Evolutionary conservation across 2,113 vertebrate species (phyloP).

Genomic region (Oostethus manadensis): DNA sequence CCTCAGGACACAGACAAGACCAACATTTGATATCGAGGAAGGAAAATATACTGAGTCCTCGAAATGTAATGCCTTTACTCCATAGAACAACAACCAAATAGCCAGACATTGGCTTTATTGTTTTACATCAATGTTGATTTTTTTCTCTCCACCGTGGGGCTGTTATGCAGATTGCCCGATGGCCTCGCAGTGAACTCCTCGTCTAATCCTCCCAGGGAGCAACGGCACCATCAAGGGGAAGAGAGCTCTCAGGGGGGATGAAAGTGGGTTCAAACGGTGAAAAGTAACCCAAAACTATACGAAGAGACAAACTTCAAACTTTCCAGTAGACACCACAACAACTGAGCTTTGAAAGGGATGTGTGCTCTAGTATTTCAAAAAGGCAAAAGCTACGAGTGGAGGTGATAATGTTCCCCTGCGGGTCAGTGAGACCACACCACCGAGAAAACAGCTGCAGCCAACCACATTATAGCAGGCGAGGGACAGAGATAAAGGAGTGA

Average conservation of each 20-base stretch:
- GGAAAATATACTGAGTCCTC: conserved; percentile 19
- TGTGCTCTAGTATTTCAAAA: conserved; percentile 30
- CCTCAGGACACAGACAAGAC: conserved; percentile 46
- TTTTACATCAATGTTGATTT: conserved; percentile 56
- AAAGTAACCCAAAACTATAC: conserved; percentile 27
- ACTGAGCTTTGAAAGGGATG: conserved; percentile 14
- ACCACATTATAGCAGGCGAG: conserved; percentile 45
- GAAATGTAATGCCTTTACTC: conserved; percentile 40
- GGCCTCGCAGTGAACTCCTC: conserved; percentile 54
- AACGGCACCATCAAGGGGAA: neutral
- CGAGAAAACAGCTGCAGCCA: conserved; percentile 40
- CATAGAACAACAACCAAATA: conserved; percentile 58
- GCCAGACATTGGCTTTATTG: conserved; percentile 50
- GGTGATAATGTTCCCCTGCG: conserved; percentile 37
- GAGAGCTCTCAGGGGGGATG: conserved; percentile 32
- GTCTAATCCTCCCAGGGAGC: conserved; percentile 38
- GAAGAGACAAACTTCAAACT: conserved; percentile 33
- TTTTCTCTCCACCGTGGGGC: conserved; percentile 28
- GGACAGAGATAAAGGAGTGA: conserved; percentile 51
- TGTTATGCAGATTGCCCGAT: conserved; percentile 62
- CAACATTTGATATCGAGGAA: conserved; percentile 11
- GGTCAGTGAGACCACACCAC: conserved; percentile 47
- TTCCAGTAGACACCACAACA: conserved; percentile 13
- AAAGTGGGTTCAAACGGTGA: conserved; percentile 56
- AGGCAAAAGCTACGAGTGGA: conserved; percentile 27